Base-by-base conservation (phyloP, 1,140 invertebrate species). In the Hylaeus anthracinus region DNA sequence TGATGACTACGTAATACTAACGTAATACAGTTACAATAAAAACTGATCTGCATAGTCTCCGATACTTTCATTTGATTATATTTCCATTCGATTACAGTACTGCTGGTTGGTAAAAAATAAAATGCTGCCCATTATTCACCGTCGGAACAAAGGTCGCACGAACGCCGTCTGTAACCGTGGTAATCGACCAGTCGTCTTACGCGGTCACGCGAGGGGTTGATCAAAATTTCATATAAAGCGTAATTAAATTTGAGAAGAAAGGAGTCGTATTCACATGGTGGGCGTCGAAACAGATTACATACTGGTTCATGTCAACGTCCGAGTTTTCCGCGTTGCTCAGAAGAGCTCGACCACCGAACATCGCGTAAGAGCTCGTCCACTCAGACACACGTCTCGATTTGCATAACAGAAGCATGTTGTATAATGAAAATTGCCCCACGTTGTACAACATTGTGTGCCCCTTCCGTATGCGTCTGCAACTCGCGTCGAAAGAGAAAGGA, bases 321-420 rank as follows among this genome's bases (percentile, higher is more conserved):
- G 37, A 71, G 61, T 84, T 79, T 76, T 70, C 56, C 26, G 48
- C 71, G 61, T 77, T 66, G 61, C 61, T 86, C 37, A 72, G 60
- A 58, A 86, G 55, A 14, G 37, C 43, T 69, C 41, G 55, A 66
- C 56, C 78, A 72, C 70, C 78, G 82, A 86, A 86, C 78, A 81
- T 81, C 76, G 63, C 74, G 79, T 76, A 87, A 83, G 76, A 81
- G 72, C 70, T 74, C 76, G 83, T 69, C 58, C 63, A 65, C 67
- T 71, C 64, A 76, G 76, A 73, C 83, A 84, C 86, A 81, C 86
- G 85, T 82, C 79, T 81, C 79, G 78, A 90, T 90, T 88, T 88
- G 79, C 88, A 88, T 86, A 88, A 88, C 81, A 82, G 84, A 81
- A 67, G 74, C 80, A 80, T 72, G 82, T 79, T 80, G 83, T 79